phyloP scores from a whole-genome alignment of 2,113 vertebrate genomes.

The Albula goreensis region DNA sequence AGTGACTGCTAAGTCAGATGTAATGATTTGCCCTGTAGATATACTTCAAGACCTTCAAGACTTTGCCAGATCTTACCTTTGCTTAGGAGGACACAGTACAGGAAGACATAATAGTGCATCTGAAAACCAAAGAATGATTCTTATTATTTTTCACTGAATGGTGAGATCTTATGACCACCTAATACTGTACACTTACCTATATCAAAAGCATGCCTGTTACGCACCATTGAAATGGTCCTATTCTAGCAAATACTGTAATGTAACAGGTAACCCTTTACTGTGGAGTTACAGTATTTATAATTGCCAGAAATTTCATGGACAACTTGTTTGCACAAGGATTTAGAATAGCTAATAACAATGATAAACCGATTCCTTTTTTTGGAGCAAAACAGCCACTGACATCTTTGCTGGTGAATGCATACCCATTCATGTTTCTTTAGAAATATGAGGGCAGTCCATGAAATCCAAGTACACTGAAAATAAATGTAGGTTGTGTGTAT shows the following conservation, averaged over 20 bases:
- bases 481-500: too few relatives aligned
- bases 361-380: too few relatives aligned
- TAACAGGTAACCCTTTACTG: too few relatives aligned
- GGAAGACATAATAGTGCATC: not conserved
- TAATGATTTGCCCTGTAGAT: not conserved
- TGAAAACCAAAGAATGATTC: not conserved
- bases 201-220: not conserved
- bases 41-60: not conserved
- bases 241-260: not conserved
- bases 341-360: too few relatives aligned
- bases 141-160: not conserved
- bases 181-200: not conserved
- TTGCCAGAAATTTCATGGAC: too few relatives aligned
- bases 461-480: too few relatives aligned
- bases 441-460: too few relatives aligned
- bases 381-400: too few relatives aligned
- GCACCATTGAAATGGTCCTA: not conserved
- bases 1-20: not conserved
- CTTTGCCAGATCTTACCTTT: not conserved
- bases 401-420: too few relatives aligned
- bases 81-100: not conserved
- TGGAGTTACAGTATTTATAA: too few relatives aligned
- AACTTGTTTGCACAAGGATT: too few relatives aligned
- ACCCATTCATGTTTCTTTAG: too few relatives aligned
- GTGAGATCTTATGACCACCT: not conserved